phyloP scores from a whole-genome alignment of 2,113 vertebrate genomes.

The Mastomys coucha region DNA sequence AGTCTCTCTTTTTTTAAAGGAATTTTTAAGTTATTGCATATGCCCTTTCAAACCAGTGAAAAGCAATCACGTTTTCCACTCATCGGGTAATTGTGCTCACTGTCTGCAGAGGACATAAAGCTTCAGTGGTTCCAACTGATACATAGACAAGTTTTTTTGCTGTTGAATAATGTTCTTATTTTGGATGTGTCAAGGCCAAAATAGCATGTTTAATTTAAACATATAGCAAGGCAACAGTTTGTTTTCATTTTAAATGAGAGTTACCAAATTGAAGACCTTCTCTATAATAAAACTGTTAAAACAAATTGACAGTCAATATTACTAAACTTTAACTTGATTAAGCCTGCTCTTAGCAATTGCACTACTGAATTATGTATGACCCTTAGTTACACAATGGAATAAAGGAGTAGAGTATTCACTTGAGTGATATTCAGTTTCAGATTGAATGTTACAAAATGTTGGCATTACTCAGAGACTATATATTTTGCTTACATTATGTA shows the following conservation, averaged over 20 bases:
- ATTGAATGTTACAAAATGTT: neutral
- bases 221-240: constrained; percentile 57
- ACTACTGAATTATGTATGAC: constrained; percentile 52
- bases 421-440: constrained; percentile 36
- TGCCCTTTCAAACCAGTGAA: constrained; percentile 61
- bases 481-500: neutral
- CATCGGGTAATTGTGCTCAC: constrained; percentile 46
- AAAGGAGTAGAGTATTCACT: constrained; percentile 15
- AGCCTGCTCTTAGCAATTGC: constrained; percentile 55
- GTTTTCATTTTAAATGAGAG: constrained; percentile 72
- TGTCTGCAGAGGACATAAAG: constrained; percentile 63
- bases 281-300: constrained; percentile 73
- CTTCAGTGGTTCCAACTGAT: constrained; percentile 45
- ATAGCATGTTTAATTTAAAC: constrained; percentile 74
- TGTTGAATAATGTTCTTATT: constrained; percentile 78
- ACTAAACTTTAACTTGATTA: constrained; percentile 69
- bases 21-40: constrained; percentile 61
- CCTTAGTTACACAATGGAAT: neutral
- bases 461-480: neutral
- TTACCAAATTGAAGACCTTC: constrained; percentile 69
- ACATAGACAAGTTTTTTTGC: neutral
- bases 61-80: constrained; percentile 60
- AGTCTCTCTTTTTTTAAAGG: constrained; percentile 34
- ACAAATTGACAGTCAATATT: constrained; percentile 73
- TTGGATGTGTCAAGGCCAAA: constrained; percentile 76